phyloP scores from a whole-genome alignment of 1,140 invertebrate genomes.

The Vanessa atalanta region DNA sequence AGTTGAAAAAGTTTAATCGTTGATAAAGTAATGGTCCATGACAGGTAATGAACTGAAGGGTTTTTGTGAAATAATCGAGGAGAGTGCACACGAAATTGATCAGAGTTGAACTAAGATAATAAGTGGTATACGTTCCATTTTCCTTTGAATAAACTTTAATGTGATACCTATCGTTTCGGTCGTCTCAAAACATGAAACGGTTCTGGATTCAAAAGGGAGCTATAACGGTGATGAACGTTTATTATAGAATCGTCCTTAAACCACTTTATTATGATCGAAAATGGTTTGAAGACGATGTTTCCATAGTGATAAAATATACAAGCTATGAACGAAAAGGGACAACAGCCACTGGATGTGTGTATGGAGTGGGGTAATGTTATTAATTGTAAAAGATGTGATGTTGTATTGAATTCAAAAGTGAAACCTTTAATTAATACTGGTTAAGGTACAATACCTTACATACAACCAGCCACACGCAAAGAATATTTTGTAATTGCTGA shows the following conservation, averaged over 20 bases:
- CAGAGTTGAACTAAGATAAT: conserved; percentile 38
- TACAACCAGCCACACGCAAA: conserved; percentile 91
- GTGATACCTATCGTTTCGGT: conserved; percentile 26
- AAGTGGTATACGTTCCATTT: conserved; percentile 43
- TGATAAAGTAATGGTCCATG: conserved; percentile 65
- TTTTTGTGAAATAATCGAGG: conserved; percentile 52
- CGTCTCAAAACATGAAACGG: conserved; percentile 18
- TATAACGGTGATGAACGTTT: conserved; percentile 13
- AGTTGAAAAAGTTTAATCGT: conserved; percentile 68
- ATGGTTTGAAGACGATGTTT: conserved; percentile 45
- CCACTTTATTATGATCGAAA: conserved; percentile 22
- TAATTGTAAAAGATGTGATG: conserved; percentile 74
- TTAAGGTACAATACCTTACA: conserved; percentile 85
- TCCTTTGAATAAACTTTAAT: conserved; percentile 33
- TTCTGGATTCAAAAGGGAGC: conserved; percentile 16
- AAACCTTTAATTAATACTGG: conserved; percentile 68
- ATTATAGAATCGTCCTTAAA: conserved; percentile 38
- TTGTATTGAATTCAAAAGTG: conserved; percentile 70
- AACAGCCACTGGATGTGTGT: conserved; percentile 56
- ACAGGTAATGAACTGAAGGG: conserved; percentile 57
- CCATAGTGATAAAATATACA: conserved; percentile 28
- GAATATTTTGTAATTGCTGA: conserved; percentile 88
- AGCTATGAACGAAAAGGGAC: conserved; percentile 52
- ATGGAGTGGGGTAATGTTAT: conserved; percentile 64
- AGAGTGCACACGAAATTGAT: conserved; percentile 56